Percentiles rank a stretch among this genome's conserved stretches.
These are phyloP conservation scores for Tuberolachnus salignus DNA, from an alignment of 2,888 invertebrate species.

Conservation along the genomic window DNA sequence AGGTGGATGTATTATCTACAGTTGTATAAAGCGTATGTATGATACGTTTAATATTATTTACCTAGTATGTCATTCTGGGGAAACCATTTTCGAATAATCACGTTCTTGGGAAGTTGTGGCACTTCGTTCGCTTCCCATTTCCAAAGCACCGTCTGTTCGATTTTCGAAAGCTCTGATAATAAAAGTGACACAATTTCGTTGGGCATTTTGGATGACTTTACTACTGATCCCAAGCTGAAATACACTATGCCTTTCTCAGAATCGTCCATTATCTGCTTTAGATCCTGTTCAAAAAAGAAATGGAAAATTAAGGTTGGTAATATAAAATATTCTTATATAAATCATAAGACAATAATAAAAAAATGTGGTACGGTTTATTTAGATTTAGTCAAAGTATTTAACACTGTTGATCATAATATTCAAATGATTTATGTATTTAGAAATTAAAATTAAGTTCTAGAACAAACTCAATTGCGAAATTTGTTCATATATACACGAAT, in stretches of 20 bases:
- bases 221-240: constrained; percentile 41
- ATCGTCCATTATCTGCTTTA: constrained; percentile 20
- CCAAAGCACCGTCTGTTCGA: constrained; percentile 44
- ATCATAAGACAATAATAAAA: too few relatives aligned
- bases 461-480: too few relatives aligned
- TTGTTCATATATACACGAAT: too few relatives aligned
- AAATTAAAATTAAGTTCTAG: too few relatives aligned
- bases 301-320: not conserved
- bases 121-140: constrained; percentile 32
- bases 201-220: constrained; percentile 39
- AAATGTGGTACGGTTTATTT: too few relatives aligned
- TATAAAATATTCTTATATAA: too few relatives aligned
- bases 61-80: constrained; percentile 46
- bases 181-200: constrained; percentile 5
- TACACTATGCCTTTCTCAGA: constrained; percentile 30
- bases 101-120: constrained; percentile 36
- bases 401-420: too few relatives aligned
- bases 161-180: constrained; percentile 39
- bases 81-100: constrained; percentile 48
- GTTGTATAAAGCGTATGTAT: too few relatives aligned
- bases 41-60: not conserved
- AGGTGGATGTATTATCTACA: too few relatives aligned
- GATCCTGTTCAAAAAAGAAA: not conserved
- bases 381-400: too few relatives aligned
- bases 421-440: too few relatives aligned